These are phyloP conservation scores for Venustaconcha ellipsiformis DNA, from an alignment of 1,140 invertebrate genomes.

Conservation along the genomic window DNA sequence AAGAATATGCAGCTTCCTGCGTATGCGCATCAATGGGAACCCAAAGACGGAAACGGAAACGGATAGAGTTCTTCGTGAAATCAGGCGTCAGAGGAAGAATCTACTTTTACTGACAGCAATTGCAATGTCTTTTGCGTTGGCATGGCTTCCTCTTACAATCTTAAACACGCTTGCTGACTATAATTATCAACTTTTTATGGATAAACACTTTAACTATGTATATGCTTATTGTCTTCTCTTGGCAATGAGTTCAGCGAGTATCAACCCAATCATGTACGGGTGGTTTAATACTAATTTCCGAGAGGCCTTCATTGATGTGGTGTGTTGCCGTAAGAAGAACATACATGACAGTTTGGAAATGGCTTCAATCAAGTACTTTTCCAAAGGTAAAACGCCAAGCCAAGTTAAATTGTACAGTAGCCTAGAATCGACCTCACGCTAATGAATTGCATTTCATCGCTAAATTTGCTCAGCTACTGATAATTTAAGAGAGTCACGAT, in stretches of 20 bases:
- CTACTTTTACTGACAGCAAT: conserved; percentile 71
- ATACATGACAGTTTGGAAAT: conserved; percentile 20
- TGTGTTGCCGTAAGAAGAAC: conserved; percentile 15
- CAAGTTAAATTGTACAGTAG: conserved; percentile 23
- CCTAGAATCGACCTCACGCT: background rate
- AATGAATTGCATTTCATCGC: no score
- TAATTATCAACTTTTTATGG: conserved; percentile 47
- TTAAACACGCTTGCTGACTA: conserved; percentile 70
- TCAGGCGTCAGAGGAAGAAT: conserved; percentile 72
- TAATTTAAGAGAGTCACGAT: no score
- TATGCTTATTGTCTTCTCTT: conserved; percentile 73
- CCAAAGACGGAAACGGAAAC: conserved; percentile 27
- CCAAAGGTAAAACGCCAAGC: conserved; percentile 22
- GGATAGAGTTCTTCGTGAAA: conserved; percentile 42
- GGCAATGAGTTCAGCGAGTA: conserved; percentile 71
- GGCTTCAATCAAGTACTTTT: conserved; percentile 33
- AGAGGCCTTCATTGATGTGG: conserved; percentile 23
- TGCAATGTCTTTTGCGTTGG: conserved; percentile 68
- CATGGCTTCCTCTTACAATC: conserved; percentile 73
- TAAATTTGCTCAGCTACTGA: no score
- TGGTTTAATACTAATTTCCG: conserved; percentile 59
- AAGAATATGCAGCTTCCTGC: conserved; percentile 64
- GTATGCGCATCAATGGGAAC: conserved; percentile 51
- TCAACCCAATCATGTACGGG: conserved; percentile 55
- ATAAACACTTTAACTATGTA: conserved; percentile 67